These are phyloP conservation scores for Leptodactylus fuscus DNA, from an alignment of 2,113 vertebrate genomes.

Conservation along the genomic window DNA sequence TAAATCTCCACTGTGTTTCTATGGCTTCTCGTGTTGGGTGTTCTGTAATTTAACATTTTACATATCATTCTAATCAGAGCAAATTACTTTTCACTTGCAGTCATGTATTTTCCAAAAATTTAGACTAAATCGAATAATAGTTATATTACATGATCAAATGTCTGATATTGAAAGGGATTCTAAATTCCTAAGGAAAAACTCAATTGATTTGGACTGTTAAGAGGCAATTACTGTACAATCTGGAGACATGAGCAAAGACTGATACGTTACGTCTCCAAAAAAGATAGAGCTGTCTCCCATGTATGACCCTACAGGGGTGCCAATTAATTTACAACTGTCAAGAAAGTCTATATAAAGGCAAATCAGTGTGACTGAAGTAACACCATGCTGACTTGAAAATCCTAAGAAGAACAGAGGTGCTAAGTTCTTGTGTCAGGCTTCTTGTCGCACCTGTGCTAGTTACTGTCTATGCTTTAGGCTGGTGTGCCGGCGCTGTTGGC, in stretches of 20 bases:
- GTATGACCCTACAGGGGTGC: background rate
- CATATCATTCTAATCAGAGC: too few relatives aligned
- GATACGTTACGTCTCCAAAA: background rate
- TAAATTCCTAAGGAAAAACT: background rate
- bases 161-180: background rate
- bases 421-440: background rate
- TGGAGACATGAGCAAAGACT: background rate
- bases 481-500: background rate
- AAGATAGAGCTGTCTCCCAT: background rate
- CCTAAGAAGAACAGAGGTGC: background rate
- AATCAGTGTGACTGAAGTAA: background rate
- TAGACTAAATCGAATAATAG: background rate
- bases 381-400: background rate
- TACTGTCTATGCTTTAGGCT: background rate
- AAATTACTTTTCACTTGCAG: too few relatives aligned
- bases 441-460: background rate
- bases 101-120: background rate
- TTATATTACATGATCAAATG: background rate
- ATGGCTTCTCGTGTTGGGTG: too few relatives aligned
- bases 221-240: background rate
- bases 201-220: background rate
- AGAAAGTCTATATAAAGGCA: background rate
- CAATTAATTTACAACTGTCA: conserved; percentile 5
- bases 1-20: too few relatives aligned
- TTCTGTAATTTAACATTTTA: too few relatives aligned